Evolutionary conservation across 2,797 vertebrate species (phyloP), one percentile per base, ranked within the genome.

Genomic region (Lagodon rhomboides): DNA sequence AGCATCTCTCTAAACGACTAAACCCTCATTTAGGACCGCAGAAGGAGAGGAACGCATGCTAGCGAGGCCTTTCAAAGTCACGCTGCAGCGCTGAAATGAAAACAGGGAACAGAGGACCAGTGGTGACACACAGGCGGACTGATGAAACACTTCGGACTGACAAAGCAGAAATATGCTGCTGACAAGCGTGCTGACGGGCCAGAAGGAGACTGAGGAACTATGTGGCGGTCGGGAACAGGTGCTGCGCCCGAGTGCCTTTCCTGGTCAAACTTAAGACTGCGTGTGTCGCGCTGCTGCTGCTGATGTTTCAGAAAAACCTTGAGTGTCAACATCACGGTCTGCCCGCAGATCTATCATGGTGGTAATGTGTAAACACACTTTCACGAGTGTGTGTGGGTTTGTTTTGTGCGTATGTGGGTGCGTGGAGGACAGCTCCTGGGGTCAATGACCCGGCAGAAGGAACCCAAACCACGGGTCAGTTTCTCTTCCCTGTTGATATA

Each of bases 81-180:
- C 27, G 22, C 60, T 25, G 17, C 49, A 55, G 44, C 10, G 61
- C 73, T 23, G 20, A 58, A 79, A 75, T 75, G 12, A 78, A 75
- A 76, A 84, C 46, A 68, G 1, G 2, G 30, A 69, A 41, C 58
- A 38, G 20, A 41, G 68, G 66, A 73, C 3, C 8, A 72, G 75
- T 0, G 27, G 64, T 75, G 87, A 66, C 38, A 38, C 53, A 30
- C 59, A 68, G 53, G 84, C 12, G 9, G 60, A 80, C 27, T 59
- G 69, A 68, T 50, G 51, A 68, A 82, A 79, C 53, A 49, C 58
- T 78, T 86, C 23, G 71, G 65, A 63, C 84, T 73, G 85, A 91
- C 85, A 70, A 80, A 91, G 92, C 90, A 87, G 82, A 91, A 90
- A 88, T 51, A 34, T 82, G 69, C 71, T 85, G 89, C 93, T 93